Conservation (phyloP, 2,797 vertebrate genomes). For the Enteromius viviparus region DNA sequence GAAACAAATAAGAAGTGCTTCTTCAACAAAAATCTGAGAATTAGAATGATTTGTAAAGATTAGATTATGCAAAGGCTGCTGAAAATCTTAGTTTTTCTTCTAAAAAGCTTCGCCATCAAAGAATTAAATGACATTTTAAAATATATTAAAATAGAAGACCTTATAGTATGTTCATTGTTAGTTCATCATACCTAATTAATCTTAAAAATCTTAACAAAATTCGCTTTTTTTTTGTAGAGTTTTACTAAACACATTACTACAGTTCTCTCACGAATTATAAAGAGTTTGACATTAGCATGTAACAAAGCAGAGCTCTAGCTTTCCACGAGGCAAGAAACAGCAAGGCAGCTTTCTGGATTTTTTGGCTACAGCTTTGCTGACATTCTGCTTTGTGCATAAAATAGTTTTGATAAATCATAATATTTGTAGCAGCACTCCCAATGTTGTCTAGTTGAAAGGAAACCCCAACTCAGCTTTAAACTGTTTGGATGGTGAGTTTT, state of each 20-base stretch:
- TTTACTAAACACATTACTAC: background rate
- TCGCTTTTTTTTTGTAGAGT: background rate
- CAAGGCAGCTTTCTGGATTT: background rate
- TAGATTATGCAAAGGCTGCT: background rate
- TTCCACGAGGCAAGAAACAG: background rate
- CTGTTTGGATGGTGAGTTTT: slow-evolving; percentile 9
- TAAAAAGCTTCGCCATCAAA: background rate
- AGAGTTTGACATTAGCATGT: background rate
- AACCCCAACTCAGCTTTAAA: background rate
- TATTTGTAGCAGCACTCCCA: background rate
- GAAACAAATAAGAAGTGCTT: background rate
- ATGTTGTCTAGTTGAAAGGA: slow-evolving; percentile 4
- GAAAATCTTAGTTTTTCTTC: background rate
- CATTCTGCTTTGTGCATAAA: background rate
- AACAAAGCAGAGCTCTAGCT: background rate
- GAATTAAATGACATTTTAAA: background rate
- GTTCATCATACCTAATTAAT: background rate
- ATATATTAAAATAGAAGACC: background rate
- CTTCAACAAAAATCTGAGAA: background rate
- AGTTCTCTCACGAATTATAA: background rate
- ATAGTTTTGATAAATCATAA: slow-evolving; percentile 7
- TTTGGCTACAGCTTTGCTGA: background rate
- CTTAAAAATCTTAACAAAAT: background rate
- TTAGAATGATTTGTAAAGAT: background rate
- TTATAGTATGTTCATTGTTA: background rate